phyloP scores from a whole-genome alignment of 2,888 invertebrate genomes.

The Phania funesta region DNA sequence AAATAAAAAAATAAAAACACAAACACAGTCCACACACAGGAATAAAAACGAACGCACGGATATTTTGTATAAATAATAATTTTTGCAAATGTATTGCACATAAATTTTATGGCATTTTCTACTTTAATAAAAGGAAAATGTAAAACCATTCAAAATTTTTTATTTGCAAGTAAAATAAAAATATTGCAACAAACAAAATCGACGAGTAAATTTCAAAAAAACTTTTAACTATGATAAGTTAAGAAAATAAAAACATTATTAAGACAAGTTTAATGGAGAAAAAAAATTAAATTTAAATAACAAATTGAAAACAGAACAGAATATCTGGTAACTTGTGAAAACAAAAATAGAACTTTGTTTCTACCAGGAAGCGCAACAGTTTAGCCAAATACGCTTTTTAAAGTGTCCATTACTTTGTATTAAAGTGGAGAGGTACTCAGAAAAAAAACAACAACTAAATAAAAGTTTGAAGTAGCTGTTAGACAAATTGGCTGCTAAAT shows the following conservation, averaged over 20 bases:
- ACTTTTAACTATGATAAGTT: constrained; percentile 33
- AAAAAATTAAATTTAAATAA: neutral
- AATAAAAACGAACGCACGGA: constrained; percentile 68
- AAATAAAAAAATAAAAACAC: neutral
- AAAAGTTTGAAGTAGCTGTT: neutral
- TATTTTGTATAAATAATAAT: constrained; percentile 68
- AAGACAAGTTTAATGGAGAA: neutral
- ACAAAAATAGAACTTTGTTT: constrained; percentile 2
- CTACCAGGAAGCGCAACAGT: constrained; percentile 33
- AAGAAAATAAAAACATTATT: constrained; percentile 53
- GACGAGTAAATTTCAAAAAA: constrained; percentile 41
- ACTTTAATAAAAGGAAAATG: constrained; percentile 42
- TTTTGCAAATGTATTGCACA: constrained; percentile 38
- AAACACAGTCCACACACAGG: neutral
- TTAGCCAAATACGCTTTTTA: neutral
- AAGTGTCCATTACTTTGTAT: constrained; percentile 23
- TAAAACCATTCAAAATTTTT: constrained; percentile 55
- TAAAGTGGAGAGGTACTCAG: constrained; percentile 28
- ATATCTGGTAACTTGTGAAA: neutral
- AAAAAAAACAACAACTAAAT: constrained; percentile 7
- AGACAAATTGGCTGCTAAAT: constrained; percentile 64
- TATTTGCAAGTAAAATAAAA: constrained; percentile 15
- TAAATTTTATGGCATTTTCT: constrained; percentile 68
- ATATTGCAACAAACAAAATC: constrained; percentile 36
- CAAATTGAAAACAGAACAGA: neutral